Evolutionary conservation across 2,888 invertebrate genomes (phyloP), one percentile per base, ranked within the genome.

Genomic region (Diplazon laetatorius): DNA sequence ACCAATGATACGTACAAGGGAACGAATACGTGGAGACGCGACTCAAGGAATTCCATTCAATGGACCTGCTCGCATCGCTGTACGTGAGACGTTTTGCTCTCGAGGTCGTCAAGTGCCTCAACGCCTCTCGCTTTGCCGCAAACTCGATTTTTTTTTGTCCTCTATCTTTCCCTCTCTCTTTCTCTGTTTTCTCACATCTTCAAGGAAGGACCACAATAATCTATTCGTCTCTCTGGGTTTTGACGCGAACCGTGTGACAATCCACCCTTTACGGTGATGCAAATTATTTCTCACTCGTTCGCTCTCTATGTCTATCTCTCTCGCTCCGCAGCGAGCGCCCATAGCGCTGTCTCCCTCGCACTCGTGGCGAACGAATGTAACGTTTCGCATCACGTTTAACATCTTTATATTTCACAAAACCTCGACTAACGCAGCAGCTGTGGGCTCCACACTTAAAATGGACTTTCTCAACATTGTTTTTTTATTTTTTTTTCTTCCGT

Each of bases 1-100:
- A n/a, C n/a, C 12, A 20, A n/a, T 2, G n/a, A 30, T 35, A 44
- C 39, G 37, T 22, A 35, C n/a, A n/a, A 57, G 35, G 25, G 16
- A 18, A 55, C 30, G 16, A 30, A 59, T 14, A 22, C 20, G 25
- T 10, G 10, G 22, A 46, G 35, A 55, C 16, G 69, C 18, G 35
- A 71, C 66, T 78, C 78, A 75, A 78, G 66, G 75, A 78, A 78
- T 78, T 78, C 66, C 75, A 78, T 78, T 78, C 74, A 74, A 52
- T 70, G 65, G 42, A 60, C n/a, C 50, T 57, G 59, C 44, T 44
- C 50, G 44, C 22, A 70, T 63, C 69, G 60, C 50, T 37, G 6
- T 2, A 25, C 46, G 44, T 30, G 55, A 69, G 57, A 35, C 30
- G 71, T 60, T 71, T n/a, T 66, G 78, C 59, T 70, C 25, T 66